phyloP scores from a whole-genome alignment of 1,140 invertebrate species.

The Thaumatotibia leucotreta region DNA sequence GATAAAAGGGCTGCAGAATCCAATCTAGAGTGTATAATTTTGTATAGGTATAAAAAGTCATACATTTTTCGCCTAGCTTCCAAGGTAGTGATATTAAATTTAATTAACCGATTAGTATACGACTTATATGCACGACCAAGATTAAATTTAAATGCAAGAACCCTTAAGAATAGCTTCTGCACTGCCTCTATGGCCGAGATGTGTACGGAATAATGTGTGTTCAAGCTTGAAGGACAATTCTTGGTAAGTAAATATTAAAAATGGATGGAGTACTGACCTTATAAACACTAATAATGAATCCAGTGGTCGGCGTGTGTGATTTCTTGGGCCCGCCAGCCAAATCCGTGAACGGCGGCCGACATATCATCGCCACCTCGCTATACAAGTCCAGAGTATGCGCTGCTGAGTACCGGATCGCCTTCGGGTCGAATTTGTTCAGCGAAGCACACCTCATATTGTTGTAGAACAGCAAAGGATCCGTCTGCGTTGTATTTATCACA shows the following conservation, averaged over 20 bases:
- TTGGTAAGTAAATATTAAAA: neutral
- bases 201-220: too few relatives aligned
- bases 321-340: slow-evolving; percentile 83
- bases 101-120: too few relatives aligned
- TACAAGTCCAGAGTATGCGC: slow-evolving; percentile 91
- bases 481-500: slow-evolving; percentile 90
- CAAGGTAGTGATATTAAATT: too few relatives aligned
- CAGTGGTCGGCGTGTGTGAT: slow-evolving; percentile 86
- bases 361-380: slow-evolving; percentile 93
- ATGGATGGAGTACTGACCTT: slow-evolving; percentile 77
- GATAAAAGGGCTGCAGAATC: too few relatives aligned
- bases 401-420: slow-evolving; percentile 86
- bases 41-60: too few relatives aligned
- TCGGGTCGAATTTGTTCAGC: slow-evolving; percentile 89
- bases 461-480: slow-evolving; percentile 90
- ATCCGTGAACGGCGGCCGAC: slow-evolving; percentile 88
- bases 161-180: too few relatives aligned
- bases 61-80: too few relatives aligned
- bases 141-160: too few relatives aligned
- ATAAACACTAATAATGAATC: slow-evolving; percentile 94
- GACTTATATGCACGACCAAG: too few relatives aligned
- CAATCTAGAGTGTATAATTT: too few relatives aligned
- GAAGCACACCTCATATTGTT: slow-evolving; percentile 88
- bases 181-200: too few relatives aligned
- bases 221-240: neutral